These are phyloP conservation scores for Chelon labrosus DNA, from an alignment of 2,797 vertebrate species.

Conservation along the genomic window DNA sequence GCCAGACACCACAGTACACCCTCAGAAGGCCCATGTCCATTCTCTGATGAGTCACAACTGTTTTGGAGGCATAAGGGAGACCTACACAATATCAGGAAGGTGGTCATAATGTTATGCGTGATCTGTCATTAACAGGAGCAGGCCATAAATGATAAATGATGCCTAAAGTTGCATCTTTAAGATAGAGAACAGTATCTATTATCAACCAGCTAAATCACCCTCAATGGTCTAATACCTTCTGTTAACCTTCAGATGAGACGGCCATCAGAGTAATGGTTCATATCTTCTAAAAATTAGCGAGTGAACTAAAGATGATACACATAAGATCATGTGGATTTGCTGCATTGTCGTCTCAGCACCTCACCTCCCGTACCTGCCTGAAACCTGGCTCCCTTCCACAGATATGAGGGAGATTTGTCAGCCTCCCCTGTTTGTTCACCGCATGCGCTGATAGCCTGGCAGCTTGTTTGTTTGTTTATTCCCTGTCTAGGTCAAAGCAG, in stretches of 20 bases:
- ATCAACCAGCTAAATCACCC: slow-evolving; percentile 33
- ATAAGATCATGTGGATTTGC: slow-evolving; percentile 14
- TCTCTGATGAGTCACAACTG: too few relatives aligned
- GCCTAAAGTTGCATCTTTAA: slow-evolving; percentile 32
- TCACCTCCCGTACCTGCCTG: slow-evolving; percentile 50
- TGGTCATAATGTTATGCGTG: too few relatives aligned
- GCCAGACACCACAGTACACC: too few relatives aligned
- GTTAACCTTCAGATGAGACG: slow-evolving; percentile 26
- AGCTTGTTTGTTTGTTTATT: slow-evolving; percentile 80
- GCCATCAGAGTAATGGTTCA: not conserved
- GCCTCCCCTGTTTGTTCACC: slow-evolving; percentile 70
- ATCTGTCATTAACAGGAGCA: slow-evolving; percentile 30
- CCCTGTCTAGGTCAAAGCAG: slow-evolving; percentile 77
- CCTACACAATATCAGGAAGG: too few relatives aligned
- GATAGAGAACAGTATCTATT: slow-evolving; percentile 41
- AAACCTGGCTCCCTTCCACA: slow-evolving; percentile 62
- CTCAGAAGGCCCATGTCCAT: too few relatives aligned
- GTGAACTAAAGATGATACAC: not conserved
- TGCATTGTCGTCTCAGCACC: slow-evolving; percentile 34
- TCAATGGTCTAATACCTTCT: slow-evolving; percentile 7
- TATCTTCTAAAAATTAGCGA: not conserved
- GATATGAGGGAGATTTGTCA: slow-evolving; percentile 74
- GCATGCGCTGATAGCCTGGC: slow-evolving; percentile 71
- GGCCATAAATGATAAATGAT: slow-evolving; percentile 61
- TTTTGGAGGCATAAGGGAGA: too few relatives aligned